These are phyloP conservation scores for Sinella curviseta DNA, from an alignment of 1,140 invertebrate genomes.

Conservation along the genomic window DNA sequence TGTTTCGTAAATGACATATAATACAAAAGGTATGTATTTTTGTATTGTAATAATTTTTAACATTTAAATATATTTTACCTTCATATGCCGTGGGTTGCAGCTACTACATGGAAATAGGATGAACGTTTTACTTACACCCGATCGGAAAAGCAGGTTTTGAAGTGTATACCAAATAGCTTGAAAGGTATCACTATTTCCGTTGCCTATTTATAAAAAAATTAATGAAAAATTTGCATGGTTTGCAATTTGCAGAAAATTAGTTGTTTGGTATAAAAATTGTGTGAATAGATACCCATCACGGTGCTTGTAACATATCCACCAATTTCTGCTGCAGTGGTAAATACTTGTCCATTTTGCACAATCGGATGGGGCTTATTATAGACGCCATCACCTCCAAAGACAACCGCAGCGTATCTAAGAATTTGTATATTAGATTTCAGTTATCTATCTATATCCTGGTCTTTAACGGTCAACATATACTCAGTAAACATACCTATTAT, in stretches of 20 bases:
- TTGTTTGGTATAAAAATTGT: neutral
- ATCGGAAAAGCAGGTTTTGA: conserved; percentile 73
- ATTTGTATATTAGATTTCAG: neutral
- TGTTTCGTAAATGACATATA: no score
- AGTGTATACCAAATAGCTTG: conserved; percentile 70
- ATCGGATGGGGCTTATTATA: conserved; percentile 69
- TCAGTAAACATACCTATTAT: conserved; percentile 63
- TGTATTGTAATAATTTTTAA: neutral
- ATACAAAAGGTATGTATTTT: neutral
- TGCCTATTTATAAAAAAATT: conserved; percentile 53
- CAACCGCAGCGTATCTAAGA: conserved; percentile 72
- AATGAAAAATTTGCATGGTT: neutral
- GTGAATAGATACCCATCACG: conserved; percentile 57
- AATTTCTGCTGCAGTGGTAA: conserved; percentile 63
- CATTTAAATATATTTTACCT: neutral
- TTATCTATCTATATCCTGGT: neutral
- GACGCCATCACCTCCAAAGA: conserved; percentile 74
- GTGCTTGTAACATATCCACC: conserved; percentile 62
- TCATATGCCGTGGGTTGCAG: conserved; percentile 68
- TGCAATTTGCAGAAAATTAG: neutral
- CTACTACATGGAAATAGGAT: conserved; percentile 76
- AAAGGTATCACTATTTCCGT: conserved; percentile 70
- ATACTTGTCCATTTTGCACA: conserved; percentile 67
- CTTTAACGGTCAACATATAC: neutral
- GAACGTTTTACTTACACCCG: conserved; percentile 80